Percentiles rank a stretch among this genome's conserved stretches.
phyloP scores from a whole-genome alignment of 2,797 vertebrate genomes.

The Staurois parvus region DNA sequence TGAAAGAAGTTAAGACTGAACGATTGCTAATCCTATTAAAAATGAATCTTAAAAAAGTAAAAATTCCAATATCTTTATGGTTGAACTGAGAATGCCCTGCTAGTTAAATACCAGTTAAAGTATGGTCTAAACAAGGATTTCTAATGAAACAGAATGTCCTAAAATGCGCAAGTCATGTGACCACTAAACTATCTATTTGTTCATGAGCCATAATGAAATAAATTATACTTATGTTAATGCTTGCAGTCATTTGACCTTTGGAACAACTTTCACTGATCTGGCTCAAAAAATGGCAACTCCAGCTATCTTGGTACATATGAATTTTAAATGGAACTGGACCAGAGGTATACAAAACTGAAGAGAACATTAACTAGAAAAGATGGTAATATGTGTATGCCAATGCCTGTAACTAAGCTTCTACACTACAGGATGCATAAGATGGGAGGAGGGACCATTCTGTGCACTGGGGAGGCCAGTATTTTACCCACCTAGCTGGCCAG shows the following conservation, averaged over 20 bases:
- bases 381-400: too few species aligned
- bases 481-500: too few species aligned
- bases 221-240: too few species aligned
- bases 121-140: neutral
- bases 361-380: too few species aligned
- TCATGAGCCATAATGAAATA: neutral
- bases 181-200: neutral
- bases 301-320: neutral
- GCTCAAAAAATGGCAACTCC: neutral
- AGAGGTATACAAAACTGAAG: neutral
- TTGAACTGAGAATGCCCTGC: constrained; percentile 44
- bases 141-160: neutral
- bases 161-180: neutral
- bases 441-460: too few species aligned
- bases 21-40: constrained; percentile 39
- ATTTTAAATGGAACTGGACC: neutral
- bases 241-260: neutral
- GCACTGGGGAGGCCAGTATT: too few species aligned
- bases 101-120: neutral
- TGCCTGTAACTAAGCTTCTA: too few species aligned
- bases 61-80: constrained; percentile 43
- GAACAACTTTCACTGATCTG: neutral
- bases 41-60: constrained; percentile 16
- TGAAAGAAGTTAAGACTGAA: neutral
- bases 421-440: too few species aligned